Conservation (phyloP, 2,888 invertebrate species). For the Brachycybe producta region DNA sequence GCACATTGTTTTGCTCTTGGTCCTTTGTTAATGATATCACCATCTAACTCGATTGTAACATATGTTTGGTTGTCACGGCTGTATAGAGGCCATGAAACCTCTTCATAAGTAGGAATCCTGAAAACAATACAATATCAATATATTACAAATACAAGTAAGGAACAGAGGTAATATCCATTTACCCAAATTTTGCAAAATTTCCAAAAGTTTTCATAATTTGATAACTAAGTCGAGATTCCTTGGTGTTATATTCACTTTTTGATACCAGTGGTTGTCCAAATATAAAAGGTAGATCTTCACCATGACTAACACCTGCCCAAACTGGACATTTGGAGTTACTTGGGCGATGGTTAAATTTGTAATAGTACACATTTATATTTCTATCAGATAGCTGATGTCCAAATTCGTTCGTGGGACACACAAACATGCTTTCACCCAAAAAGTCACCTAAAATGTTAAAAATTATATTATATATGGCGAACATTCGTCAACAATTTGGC, state of each 20-base stretch:
- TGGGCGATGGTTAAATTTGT: constrained; percentile 6
- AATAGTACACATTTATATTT: constrained; percentile 3
- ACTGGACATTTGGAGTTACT: neutral
- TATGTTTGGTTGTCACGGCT: neutral
- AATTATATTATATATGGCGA: too few relatives aligned
- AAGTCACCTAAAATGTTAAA: constrained; percentile 6
- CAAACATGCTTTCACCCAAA: constrained; percentile 2
- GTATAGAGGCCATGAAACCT: constrained; percentile 7
- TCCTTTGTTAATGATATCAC: neutral
- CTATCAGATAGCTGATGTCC: neutral
- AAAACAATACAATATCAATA: too few relatives aligned
- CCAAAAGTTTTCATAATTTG: neutral
- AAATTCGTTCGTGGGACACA: constrained; percentile 8
- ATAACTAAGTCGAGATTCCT: neutral
- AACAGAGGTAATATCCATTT: too few relatives aligned
- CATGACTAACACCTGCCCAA: constrained; percentile 5
- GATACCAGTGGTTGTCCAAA: neutral
- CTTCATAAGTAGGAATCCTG: constrained; percentile 8
- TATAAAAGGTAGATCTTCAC: constrained; percentile 9
- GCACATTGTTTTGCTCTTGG: constrained; percentile 8
- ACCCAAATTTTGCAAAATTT: constrained; percentile 7
- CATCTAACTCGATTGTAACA: neutral
- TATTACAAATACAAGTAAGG: too few relatives aligned
- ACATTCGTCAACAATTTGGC: too few relatives aligned
- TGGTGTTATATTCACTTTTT: constrained; percentile 3